A percentile compares a stretch with the other conserved stretches of the same genome.
phyloP scores from a whole-genome alignment of 2,113 vertebrate species.

The Paratilapia polleni region DNA sequence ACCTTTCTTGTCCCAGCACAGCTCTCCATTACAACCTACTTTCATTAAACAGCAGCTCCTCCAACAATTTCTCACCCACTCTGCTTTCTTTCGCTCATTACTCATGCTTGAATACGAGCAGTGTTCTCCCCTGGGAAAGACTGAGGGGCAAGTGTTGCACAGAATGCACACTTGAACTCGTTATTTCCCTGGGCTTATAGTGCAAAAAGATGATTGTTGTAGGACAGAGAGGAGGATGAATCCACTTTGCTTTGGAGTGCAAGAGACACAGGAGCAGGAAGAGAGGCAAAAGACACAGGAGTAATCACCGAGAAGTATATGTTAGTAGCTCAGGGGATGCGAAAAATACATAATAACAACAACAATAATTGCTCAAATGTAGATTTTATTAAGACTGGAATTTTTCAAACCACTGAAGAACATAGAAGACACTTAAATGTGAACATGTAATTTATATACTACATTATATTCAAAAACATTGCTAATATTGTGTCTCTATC shows the following conservation, averaged over 20 bases:
- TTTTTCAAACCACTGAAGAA: background rate
- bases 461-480: background rate
- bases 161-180: slow-evolving; percentile 46
- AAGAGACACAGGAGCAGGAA: slow-evolving; percentile 11
- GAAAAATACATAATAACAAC: background rate
- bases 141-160: slow-evolving; percentile 28
- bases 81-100: slow-evolving; percentile 25
- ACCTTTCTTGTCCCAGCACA: slow-evolving; percentile 26
- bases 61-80: slow-evolving; percentile 32
- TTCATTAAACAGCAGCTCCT: slow-evolving; percentile 47
- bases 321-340: background rate
- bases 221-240: slow-evolving; percentile 8
- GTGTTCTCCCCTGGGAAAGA: slow-evolving; percentile 14
- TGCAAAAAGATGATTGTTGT: slow-evolving; percentile 23
- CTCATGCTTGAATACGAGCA: slow-evolving; percentile 22
- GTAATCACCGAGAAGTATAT: background rate
- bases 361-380: background rate
- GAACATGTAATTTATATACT: background rate
- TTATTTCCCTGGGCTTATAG: slow-evolving; percentile 47
- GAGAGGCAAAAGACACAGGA: slow-evolving; percentile 10
- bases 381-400: background rate
- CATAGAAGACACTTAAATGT: background rate
- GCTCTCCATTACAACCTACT: slow-evolving; percentile 34
- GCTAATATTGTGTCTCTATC: background rate
- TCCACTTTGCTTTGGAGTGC: slow-evolving; percentile 26